phyloP scores from a whole-genome alignment of 2,113 vertebrate genomes.

The Synchiropus splendidus region DNA sequence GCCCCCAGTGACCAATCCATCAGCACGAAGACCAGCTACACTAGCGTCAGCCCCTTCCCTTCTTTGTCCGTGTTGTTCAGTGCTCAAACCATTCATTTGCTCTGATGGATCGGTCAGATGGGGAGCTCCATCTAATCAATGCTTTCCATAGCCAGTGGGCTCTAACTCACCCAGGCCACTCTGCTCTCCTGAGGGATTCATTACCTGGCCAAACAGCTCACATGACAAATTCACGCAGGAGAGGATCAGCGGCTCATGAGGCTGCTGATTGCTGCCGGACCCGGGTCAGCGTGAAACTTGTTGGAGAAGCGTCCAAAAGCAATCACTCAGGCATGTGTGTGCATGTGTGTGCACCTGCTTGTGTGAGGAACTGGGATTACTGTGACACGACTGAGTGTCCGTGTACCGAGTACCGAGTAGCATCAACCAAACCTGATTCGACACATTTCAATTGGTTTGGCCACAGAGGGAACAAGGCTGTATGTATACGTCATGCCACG shows the following conservation, averaged over 20 bases:
- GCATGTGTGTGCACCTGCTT: too few species aligned
- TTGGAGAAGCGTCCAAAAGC: slow-evolving; percentile 17
- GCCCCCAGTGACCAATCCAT: slow-evolving; percentile 11
- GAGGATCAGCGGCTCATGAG: slow-evolving; percentile 19
- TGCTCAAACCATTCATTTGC: slow-evolving; percentile 24
- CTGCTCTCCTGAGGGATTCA: slow-evolving; percentile 39
- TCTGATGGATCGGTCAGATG: slow-evolving; percentile 37
- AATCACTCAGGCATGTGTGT: slow-evolving; percentile 10
- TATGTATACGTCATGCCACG: too few species aligned
- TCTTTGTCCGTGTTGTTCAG: slow-evolving; percentile 4
- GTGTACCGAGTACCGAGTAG: too few species aligned
- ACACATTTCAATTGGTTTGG: too few species aligned
- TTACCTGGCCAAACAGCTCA: slow-evolving; percentile 37
- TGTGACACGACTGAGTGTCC: too few species aligned
- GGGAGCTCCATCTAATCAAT: slow-evolving; percentile 34
- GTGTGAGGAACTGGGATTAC: too few species aligned
- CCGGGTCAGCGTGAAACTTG: background rate
- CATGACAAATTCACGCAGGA: background rate
- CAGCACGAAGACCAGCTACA: slow-evolving; percentile 5
- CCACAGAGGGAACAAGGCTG: too few species aligned
- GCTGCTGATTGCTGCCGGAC: slow-evolving; percentile 20
- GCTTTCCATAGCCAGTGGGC: slow-evolving; percentile 24
- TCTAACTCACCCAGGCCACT: slow-evolving; percentile 26
- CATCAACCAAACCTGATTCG: too few species aligned
- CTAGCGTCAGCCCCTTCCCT: slow-evolving; percentile 4